Percentiles rank a stretch among this genome's conserved stretches.
Conservation (phyloP, 2,888 invertebrate species). For the Nineta flava region DNA sequence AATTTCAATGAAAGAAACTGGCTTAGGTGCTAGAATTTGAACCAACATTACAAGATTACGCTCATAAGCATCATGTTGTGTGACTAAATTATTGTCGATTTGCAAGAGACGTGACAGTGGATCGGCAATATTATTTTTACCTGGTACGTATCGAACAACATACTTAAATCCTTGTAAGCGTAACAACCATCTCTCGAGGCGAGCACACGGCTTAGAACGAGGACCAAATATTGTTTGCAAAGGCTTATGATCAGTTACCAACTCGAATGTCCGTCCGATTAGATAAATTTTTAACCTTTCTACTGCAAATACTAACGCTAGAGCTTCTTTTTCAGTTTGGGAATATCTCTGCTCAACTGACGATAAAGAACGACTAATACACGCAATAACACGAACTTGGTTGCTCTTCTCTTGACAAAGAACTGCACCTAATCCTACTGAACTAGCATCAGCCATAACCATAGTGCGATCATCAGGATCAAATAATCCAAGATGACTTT, state of each 20-base stretch:
- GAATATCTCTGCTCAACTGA: conserved; percentile 12
- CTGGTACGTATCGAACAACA: background rate
- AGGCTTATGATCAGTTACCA: too few species aligned
- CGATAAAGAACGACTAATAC: background rate
- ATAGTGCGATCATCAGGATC: too few species aligned
- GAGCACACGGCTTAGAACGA: conserved; percentile 19
- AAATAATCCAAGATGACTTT: background rate
- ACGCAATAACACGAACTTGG: background rate
- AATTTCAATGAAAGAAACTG: background rate
- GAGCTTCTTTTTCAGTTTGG: conserved; percentile 17
- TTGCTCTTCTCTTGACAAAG: background rate
- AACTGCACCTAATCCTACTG: too few species aligned
- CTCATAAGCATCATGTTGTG: background rate
- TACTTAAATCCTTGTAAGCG: conserved; percentile 13
- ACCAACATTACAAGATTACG: background rate
- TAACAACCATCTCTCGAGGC: conserved; percentile 21
- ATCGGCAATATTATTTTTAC: background rate
- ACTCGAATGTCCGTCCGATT: too few species aligned
- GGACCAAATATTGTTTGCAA: too few species aligned
- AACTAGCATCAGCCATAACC: too few species aligned
- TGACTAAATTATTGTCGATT: too few species aligned
- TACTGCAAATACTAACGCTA: conserved; percentile 20
- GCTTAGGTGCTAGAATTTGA: too few species aligned
- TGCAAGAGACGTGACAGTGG: too few species aligned
- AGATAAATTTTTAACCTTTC: conserved; percentile 22